These are phyloP conservation scores for Sebastes itinus DNA, from an alignment of 2,797 vertebrate genomes.

Conservation along the genomic window DNA sequence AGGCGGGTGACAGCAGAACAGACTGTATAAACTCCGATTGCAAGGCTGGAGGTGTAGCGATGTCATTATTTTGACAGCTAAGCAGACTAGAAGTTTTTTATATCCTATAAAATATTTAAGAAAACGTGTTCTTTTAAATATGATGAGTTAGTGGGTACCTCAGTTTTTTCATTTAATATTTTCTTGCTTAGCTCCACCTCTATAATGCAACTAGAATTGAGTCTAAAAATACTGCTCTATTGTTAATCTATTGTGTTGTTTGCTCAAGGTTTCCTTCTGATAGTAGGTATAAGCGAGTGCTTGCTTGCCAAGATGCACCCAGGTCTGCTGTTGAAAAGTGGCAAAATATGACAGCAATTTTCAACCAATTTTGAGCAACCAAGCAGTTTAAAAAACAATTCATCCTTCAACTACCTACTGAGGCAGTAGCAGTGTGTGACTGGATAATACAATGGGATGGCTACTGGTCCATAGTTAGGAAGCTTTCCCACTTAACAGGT, in stretches of 20 bases:
- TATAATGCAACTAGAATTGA: neutral
- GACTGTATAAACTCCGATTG: neutral
- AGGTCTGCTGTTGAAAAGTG: neutral
- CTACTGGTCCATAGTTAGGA: slow-evolving; percentile 6
- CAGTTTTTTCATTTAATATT: too few relatives aligned
- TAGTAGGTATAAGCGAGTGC: neutral
- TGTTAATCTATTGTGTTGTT: neutral
- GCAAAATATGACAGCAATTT: neutral
- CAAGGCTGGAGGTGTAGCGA: neutral
- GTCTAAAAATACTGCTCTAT: neutral
- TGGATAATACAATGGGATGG: neutral
- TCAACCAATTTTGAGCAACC: slow-evolving; percentile 1
- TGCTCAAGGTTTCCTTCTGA: neutral
- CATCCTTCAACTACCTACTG: neutral
- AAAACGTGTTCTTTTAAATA: neutral
- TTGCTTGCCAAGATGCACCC: neutral
- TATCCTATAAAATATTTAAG: neutral
- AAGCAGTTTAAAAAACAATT: slow-evolving; percentile 7
- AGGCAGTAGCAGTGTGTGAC: neutral
- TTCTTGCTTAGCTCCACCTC: neutral
- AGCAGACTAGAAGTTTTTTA: neutral
- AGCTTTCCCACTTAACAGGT: neutral
- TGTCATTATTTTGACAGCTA: neutral
- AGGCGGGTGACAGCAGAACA: neutral
- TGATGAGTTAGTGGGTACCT: neutral